Evolutionary conservation across 1,140 invertebrate species (phyloP), one percentile per base, ranked within the genome.

Genomic region (Macrostomum lignano): DNA sequence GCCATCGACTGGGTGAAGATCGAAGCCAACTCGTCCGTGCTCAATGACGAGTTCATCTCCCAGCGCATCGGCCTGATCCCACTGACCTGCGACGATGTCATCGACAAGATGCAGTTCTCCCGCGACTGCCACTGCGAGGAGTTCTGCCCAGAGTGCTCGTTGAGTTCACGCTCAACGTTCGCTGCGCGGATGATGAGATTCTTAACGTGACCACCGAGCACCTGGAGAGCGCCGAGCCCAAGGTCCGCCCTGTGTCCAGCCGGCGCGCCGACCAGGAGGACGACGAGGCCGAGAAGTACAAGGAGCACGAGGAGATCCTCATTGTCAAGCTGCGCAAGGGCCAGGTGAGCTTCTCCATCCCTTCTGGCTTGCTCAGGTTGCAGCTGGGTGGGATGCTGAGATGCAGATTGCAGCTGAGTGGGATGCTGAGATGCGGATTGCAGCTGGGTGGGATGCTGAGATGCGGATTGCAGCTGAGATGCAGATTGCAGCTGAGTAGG

Each of bases 1-100:
- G 88, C 88, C n/a, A 96, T 98, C 40, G 91, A 98, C 62, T 98
- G 86, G 88, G 78, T 98, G 9, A 86, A 96, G 57, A 65, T 98
- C 32, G 86, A 96, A 60, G 73, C 78, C 0, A 98, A 98, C 60
- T 91, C 86, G 0, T 86, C 84, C 13, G 86, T 96, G 29, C 58
- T 98, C 0, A 86, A 84, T 59, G 91, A 98, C 55, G 91, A 98
- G 62, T 98, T 98, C 55, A 65, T 98, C 31, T 78, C 91, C 9
- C 86, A 96, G 47, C 67, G 91, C 36, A 76, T 98, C 47, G 91
- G 91, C 17, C 66, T 98, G 19, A 91, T 98, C 48, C 91, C 88
- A 0, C 62, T 96, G 1, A 88, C 81, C 35, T 61, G 57, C 38
- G 86, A 96, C 54, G 84, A 93, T 44, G 73, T 65, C 23, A 71